Conservation (phyloP, 2,888 invertebrate species). For the Eumerus sabulonum region DNA sequence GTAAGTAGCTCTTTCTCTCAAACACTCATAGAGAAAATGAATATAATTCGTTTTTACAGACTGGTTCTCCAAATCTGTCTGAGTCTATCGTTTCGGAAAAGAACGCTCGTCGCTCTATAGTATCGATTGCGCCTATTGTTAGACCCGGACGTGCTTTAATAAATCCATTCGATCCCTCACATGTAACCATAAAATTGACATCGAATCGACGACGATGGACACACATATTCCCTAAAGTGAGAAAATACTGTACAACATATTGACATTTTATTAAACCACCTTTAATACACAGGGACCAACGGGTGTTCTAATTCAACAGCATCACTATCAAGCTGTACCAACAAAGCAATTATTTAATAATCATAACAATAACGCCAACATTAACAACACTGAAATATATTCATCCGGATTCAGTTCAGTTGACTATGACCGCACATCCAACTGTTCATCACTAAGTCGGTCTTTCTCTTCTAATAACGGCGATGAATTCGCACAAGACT, state of each 20-base stretch:
- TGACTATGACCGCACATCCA: conserved; percentile 76
- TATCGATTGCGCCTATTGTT: conserved; percentile 81
- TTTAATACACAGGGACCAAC: conserved; percentile 84
- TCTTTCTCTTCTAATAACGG: conserved; percentile 71
- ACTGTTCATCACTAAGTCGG: conserved; percentile 74
- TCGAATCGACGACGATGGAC: conserved; percentile 98
- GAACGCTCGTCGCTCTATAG: conserved; percentile 75
- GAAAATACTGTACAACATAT: too few species aligned
- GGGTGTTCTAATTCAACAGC: conserved; percentile 94
- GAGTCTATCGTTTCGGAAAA: conserved; percentile 78
- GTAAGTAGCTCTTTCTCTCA: conserved; percentile 62
- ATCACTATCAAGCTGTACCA: conserved; percentile 93
- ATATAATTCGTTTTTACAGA: conserved; percentile 66
- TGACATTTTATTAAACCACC: too few species aligned
- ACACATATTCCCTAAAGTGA: conserved; percentile 94
- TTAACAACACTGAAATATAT: conserved; percentile 69
- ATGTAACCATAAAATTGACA: conserved; percentile 96
- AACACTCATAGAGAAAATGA: too few species aligned
- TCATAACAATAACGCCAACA: conserved; percentile 69
- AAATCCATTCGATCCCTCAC: conserved; percentile 99
- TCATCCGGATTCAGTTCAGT: conserved; percentile 73
- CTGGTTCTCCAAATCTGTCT: conserved; percentile 75
- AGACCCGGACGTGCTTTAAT: conserved; percentile 92
- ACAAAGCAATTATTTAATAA: conserved; percentile 71
- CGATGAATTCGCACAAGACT: conserved; percentile 72